Evolutionary conservation across 1,140 invertebrate genomes (phyloP), one percentile per base, ranked within the genome.

Genomic region (Drosophila parabipectinata): DNA sequence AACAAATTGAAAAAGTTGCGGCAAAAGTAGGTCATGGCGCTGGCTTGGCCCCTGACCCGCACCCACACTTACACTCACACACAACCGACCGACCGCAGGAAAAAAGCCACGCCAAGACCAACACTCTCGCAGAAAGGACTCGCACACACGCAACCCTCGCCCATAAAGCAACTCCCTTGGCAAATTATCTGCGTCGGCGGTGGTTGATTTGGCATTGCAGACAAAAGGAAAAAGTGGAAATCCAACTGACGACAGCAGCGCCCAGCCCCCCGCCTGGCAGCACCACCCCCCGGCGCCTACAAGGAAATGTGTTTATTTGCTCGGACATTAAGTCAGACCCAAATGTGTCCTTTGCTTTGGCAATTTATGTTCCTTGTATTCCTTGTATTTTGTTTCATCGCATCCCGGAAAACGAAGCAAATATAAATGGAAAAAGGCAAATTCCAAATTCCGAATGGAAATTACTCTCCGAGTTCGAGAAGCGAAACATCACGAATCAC

Each of bases 1-100:
- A 80, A 74, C 62, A 88, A 88, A 88, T 88, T 88, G 84, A 83
- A 88, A 88, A 87, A 82, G 71, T 88, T 83, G 72, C 37, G 50
- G 55, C 53, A 26, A 82, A 87, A 87, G 67, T 87, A 87, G 83
- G 83, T 87, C 83, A 87, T 76, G 83, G 83, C 78, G 76, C 54
- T 66, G 57, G 52, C 72, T 72, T 72, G 53, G 55, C 53, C 66
- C 53, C 57, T 67, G 56, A 61, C 55, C 48, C 63, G 30, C 14
- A 21, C 44, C 44, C 44, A 47, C 15, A 10, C 0, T 30, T 45
- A 21, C 53, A 6, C 28, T 9, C 53, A 14, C 39, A 24, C 54
- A 12, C 10, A 51, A 26, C 34, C 66, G 9, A 32, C 34, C 66
- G 6, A 32, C 45, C 66, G 8, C 51, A 37, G 34, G 32, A 37